Evolutionary conservation across 64 coral and sea anemone genomes (phyloP).

Genomic region (Acropora tenuis): DNA sequence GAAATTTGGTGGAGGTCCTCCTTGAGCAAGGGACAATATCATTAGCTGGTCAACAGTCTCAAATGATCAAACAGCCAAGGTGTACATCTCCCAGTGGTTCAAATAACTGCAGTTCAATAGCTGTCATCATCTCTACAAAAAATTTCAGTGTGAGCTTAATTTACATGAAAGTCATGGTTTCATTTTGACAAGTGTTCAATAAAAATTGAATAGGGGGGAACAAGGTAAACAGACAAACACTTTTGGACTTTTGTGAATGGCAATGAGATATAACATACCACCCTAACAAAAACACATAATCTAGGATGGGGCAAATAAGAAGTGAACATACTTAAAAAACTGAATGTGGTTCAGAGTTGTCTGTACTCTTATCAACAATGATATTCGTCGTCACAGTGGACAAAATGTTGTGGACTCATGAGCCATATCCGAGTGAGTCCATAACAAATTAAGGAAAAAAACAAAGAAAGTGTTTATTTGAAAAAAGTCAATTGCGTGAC

Average conservation of each 20-base stretch:
- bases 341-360: not conserved
- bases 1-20: conserved; percentile 47
- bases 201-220: not conserved
- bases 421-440: no score
- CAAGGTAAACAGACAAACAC: not conserved
- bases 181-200: not conserved
- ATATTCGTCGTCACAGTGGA: no score
- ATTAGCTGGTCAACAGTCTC: conserved; percentile 48
- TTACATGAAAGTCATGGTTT: not conserved
- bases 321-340: not conserved
- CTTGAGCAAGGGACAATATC: conserved; percentile 43
- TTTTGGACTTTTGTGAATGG: not conserved
- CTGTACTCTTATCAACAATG: not conserved
- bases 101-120: not conserved
- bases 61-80: conserved; percentile 26
- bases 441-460: no score
- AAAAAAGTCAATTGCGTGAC: no score
- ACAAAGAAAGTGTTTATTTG: no score
- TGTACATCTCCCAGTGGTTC: not conserved
- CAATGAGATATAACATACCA: not conserved
- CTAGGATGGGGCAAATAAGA: not conserved
- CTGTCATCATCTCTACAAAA: not conserved
- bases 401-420: no score
- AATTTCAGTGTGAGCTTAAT: not conserved
- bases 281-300: not conserved